Percentiles rank a stretch among this genome's conserved stretches.
These are phyloP conservation scores for Mimumesa dahlbomi DNA, from an alignment of 2,888 invertebrate genomes.

Conservation along the genomic window DNA sequence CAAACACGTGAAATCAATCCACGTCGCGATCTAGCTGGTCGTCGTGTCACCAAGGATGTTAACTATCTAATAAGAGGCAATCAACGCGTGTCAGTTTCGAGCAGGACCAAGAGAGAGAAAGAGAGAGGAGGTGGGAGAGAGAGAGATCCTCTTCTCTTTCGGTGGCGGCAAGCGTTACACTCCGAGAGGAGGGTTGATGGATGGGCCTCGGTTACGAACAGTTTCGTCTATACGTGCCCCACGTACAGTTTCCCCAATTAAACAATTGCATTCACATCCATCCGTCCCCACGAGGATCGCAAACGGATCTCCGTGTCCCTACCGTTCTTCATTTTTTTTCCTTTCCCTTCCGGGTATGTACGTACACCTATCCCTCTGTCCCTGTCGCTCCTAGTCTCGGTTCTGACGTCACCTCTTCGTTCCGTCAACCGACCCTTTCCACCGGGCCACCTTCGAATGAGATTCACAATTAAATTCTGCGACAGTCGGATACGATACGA, in stretches of 20 bases:
- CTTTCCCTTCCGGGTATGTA: background rate
- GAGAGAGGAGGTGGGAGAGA: no score
- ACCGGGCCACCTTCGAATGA: conserved; percentile 37
- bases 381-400: conserved; percentile 5
- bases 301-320: conserved; percentile 7
- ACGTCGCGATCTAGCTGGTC: conserved; percentile 32
- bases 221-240: conserved; percentile 69
- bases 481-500: conserved; percentile 38
- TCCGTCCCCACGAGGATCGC: conserved; percentile 61
- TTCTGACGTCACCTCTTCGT: conserved; percentile 14
- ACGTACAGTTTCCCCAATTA: conserved; percentile 77
- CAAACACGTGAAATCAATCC: conserved; percentile 41
- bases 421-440: background rate
- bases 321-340: background rate
- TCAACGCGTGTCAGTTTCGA: conserved; percentile 81
- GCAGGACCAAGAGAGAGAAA: conserved; percentile 27
- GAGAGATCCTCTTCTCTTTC: conserved; percentile 31
- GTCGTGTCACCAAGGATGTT: conserved; percentile 73
- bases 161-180: conserved; percentile 9
- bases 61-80: conserved; percentile 82
- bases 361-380: background rate
- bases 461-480: conserved; percentile 42
- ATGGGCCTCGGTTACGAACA: conserved; percentile 64
- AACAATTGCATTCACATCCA: conserved; percentile 79
- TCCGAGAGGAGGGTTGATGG: conserved; percentile 67